phyloP scores from a whole-genome alignment of 2,888 invertebrate genomes.

The Napeogenes inachia region DNA sequence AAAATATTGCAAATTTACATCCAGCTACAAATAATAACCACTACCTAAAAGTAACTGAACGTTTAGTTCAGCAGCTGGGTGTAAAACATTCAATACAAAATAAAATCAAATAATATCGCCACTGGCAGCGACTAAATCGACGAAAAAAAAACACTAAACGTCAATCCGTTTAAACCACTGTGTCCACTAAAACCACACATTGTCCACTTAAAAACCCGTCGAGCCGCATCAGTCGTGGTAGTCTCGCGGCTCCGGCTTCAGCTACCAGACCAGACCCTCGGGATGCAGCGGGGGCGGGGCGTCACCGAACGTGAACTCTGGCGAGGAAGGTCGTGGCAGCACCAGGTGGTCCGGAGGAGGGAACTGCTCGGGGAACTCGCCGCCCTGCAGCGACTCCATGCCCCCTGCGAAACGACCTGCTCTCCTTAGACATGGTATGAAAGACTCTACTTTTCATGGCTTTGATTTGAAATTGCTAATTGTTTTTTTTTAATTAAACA shows the following conservation, averaged over 20 bases:
- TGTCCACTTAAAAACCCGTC: slow-evolving; percentile 69
- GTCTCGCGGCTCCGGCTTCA: slow-evolving; percentile 78
- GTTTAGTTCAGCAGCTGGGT: not conserved
- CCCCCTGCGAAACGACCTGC: slow-evolving; percentile 88
- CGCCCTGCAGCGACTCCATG: slow-evolving; percentile 77
- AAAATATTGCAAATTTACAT: too few species aligned
- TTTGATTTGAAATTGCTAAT: too few species aligned
- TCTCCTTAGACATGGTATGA: slow-evolving; percentile 65
- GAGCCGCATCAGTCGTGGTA: slow-evolving; percentile 78
- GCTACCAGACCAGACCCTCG: slow-evolving; percentile 76
- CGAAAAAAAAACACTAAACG: slow-evolving; percentile 26
- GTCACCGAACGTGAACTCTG: slow-evolving; percentile 82
- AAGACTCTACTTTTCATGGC: too few species aligned
- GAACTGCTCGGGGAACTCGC: slow-evolving; percentile 75
- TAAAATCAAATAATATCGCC: not conserved
- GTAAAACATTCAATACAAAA: not conserved
- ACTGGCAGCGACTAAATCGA: not conserved
- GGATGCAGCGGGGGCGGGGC: slow-evolving; percentile 72
- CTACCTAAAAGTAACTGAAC: too few species aligned
- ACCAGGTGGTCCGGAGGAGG: slow-evolving; percentile 81
- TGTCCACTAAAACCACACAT: slow-evolving; percentile 24
- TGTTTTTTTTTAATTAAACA: too few species aligned
- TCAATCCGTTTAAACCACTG: slow-evolving; percentile 36
- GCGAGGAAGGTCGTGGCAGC: slow-evolving; percentile 85
- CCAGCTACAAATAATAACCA: too few species aligned